Percentiles rank a stretch among this genome's conserved stretches.
Evolutionary conservation across 2,888 invertebrate genomes (phyloP).

Genomic region (Sepiola atlantica): DNA sequence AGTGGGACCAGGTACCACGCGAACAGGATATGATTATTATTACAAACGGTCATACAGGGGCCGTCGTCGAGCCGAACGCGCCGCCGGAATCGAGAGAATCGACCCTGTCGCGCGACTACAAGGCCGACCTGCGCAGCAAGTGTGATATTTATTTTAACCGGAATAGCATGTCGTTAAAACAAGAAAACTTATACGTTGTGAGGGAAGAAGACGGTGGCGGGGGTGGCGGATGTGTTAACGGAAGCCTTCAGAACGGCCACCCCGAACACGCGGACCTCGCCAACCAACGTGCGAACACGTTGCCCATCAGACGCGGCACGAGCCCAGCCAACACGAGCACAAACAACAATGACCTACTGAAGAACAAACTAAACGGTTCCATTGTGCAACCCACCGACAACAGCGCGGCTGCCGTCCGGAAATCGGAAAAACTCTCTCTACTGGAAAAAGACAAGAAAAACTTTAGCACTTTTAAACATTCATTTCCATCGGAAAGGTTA

Average conservation of each 20-base stretch:
- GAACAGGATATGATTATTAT: not conserved
- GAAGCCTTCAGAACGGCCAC: constrained; percentile 50
- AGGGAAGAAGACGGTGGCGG: constrained; percentile 49
- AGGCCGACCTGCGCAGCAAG: constrained; percentile 61
- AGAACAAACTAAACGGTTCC: not conserved
- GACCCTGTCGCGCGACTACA: constrained; percentile 57
- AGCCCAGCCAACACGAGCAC: constrained; percentile 41
- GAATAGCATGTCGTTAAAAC: constrained; percentile 50
- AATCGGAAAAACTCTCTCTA: not conserved
- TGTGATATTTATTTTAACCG: constrained; percentile 59
- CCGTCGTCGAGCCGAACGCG: not conserved
- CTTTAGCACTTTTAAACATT: constrained; percentile 43
- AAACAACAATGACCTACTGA: constrained; percentile 32
- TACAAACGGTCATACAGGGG: not conserved
- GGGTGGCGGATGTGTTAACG: constrained; percentile 49
- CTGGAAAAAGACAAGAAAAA: constrained; percentile 35
- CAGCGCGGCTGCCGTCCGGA: not conserved
- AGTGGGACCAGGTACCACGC: not conserved
- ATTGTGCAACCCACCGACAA: not conserved
- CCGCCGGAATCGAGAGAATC: constrained; percentile 50
- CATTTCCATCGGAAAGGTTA: not conserved
- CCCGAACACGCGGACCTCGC: constrained; percentile 45
- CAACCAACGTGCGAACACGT: constrained; percentile 46
- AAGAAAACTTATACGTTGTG: constrained; percentile 33
- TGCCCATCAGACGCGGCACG: not conserved